Evolutionary conservation across 2,888 invertebrate genomes (phyloP).

Genomic region (Ceramica pisi): DNA sequence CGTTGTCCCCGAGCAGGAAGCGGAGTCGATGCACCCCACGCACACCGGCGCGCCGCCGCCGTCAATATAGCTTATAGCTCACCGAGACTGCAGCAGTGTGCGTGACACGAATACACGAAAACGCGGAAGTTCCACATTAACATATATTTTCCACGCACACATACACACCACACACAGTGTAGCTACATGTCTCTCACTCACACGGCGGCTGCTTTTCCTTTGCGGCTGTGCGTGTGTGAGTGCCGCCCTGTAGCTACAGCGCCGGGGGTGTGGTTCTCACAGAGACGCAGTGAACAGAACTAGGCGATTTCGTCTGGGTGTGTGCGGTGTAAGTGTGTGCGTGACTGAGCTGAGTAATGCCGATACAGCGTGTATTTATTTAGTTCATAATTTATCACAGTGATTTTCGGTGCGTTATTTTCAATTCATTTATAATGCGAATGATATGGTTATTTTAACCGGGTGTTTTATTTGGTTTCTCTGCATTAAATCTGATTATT

Average conservation of each 20-base stretch:
- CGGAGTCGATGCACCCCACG: constrained; percentile 89
- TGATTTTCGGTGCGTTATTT: constrained; percentile 33
- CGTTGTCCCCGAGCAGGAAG: constrained; percentile 89
- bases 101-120: constrained; percentile 83
- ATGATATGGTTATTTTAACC: not conserved
- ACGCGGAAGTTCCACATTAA: constrained; percentile 88
- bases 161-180: constrained; percentile 50
- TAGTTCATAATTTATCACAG: constrained; percentile 47
- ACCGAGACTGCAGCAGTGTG: constrained; percentile 69
- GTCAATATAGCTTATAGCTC: constrained; percentile 46
- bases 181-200: constrained; percentile 69
- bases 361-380: constrained; percentile 70
- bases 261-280: constrained; percentile 84
- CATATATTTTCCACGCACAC: constrained; percentile 86
- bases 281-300: constrained; percentile 71
- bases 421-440: constrained; percentile 26
- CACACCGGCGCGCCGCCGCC: constrained; percentile 70
- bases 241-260: constrained; percentile 82
- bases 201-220: constrained; percentile 69
- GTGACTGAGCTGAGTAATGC: constrained; percentile 66
- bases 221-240: constrained; percentile 74
- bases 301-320: constrained; percentile 72
- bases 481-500: not conserved
- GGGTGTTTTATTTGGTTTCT: constrained; percentile 13
- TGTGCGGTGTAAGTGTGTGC: constrained; percentile 58